Evolutionary conservation across 1,140 invertebrate genomes (phyloP).

Genomic region (Brachionus angularis): DNA sequence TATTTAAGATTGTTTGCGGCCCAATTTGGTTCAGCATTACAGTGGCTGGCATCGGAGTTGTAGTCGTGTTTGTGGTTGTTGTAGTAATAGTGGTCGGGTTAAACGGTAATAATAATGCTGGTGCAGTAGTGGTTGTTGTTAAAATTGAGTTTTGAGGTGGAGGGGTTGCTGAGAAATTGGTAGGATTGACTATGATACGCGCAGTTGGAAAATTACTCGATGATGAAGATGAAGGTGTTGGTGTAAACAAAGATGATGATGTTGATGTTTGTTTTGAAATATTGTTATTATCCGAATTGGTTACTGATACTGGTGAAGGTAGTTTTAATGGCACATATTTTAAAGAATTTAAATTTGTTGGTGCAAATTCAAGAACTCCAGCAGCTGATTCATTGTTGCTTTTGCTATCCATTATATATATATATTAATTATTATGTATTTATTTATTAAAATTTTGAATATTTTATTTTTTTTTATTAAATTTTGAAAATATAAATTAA

Average conservation of each 20-base stretch:
- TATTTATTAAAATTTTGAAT: too few relatives aligned
- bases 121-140: neutral
- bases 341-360: neutral
- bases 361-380: neutral
- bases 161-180: too few relatives aligned
- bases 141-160: too few relatives aligned
- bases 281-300: neutral
- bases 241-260: neutral
- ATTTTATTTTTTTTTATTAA: too few relatives aligned
- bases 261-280: neutral
- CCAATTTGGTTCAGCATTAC: conserved; percentile 13
- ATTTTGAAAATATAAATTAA: too few relatives aligned
- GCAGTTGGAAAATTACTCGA: neutral
- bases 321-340: conserved; percentile 2
- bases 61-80: conserved; percentile 7
- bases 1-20: neutral
- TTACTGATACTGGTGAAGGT: neutral
- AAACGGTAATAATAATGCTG: neutral
- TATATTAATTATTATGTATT: too few relatives aligned
- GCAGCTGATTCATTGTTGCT: conserved; percentile 1
- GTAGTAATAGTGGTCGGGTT: conserved; percentile 24
- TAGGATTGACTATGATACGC: conserved; percentile 1
- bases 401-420: conserved; percentile 27
- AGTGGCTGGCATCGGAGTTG: neutral
- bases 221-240: neutral